Conservation (phyloP, 2,113 vertebrate genomes). For the Glareola pratincola region DNA sequence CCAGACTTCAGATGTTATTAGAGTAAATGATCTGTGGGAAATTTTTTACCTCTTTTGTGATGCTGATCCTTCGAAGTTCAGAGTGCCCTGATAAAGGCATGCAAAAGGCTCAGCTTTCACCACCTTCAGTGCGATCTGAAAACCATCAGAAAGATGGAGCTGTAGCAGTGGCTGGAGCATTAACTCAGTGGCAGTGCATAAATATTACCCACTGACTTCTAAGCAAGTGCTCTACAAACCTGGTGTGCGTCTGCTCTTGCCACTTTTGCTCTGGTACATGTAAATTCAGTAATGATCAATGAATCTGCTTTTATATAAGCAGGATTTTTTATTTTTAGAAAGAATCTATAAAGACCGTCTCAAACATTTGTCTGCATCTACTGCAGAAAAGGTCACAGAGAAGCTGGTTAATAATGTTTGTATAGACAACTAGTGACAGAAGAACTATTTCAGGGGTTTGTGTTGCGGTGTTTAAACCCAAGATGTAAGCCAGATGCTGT, state of each 20-base stretch:
- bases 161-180: not conserved
- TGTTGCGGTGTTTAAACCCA: not conserved
- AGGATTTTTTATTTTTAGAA: constrained; percentile 62
- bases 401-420: constrained; percentile 31
- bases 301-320: constrained; percentile 23
- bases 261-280: not conserved
- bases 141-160: not conserved
- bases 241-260: not conserved
- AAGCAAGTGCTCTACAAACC: not conserved
- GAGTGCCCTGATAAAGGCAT: not conserved
- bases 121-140: not conserved
- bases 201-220: not conserved
- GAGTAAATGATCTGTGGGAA: not conserved
- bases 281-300: not conserved
- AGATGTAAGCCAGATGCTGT: not conserved
- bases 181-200: not conserved
- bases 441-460: not conserved
- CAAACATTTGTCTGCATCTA: constrained; percentile 40
- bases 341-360: constrained; percentile 45
- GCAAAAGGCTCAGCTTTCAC: not conserved
- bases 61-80: not conserved
- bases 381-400: constrained; percentile 50
- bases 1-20: not conserved
- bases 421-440: constrained; percentile 7
- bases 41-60: not conserved